Evolutionary conservation across 2,797 vertebrate genomes (phyloP), one percentile per base, ranked within the genome.

Genomic region (Acridotheres tristis): DNA sequence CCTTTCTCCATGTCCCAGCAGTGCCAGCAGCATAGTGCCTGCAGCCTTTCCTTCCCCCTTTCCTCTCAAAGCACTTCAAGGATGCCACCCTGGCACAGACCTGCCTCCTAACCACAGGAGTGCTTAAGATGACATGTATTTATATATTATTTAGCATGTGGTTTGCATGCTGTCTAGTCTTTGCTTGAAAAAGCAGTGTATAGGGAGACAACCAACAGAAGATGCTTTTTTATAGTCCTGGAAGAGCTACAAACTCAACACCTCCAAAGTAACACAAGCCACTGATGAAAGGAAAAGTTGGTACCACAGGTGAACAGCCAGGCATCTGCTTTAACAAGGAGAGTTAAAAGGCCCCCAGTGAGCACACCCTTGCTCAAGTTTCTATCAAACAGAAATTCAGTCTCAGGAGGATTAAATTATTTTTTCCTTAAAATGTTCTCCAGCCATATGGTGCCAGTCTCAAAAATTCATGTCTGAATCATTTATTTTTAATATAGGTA

Each of bases 401-500:
- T 75, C 93, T 92, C 78, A 53, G 34, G 78, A 80, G 43, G 65
- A 30, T 38, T 63, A n/a, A 2, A 0, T 40, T 69, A 40, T 58
- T 77, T 77, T 84, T 73, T 18, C 16, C 29, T n/a, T 40, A 47
- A 65, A 42, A 91, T 58, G 14, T 72, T 90, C 91, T 90, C 61
- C 36, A 62, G 43, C 78, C 93, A 81, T 93, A 93, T 93, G 95
- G 69, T 62, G 15, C 55, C 55, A 82, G 38, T 42, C 55, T 92
- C 87, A 85, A 84, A 89, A 84, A 85, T 45, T 89, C 19, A 36
- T 42, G 16, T 25, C 66, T 83, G 65, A 84, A 86, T 86, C 5
- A 92, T 95, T 93, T 89, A 87, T 94, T 96, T 96, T 94, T 85
- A 83, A 95, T 92, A 95, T 92, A 62, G 11, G 29, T 74, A 75